A percentile compares a stretch with the other conserved stretches of the same genome.
phyloP scores from a whole-genome alignment of 2,113 vertebrate genomes.

The Heloderma charlesbogerti region DNA sequence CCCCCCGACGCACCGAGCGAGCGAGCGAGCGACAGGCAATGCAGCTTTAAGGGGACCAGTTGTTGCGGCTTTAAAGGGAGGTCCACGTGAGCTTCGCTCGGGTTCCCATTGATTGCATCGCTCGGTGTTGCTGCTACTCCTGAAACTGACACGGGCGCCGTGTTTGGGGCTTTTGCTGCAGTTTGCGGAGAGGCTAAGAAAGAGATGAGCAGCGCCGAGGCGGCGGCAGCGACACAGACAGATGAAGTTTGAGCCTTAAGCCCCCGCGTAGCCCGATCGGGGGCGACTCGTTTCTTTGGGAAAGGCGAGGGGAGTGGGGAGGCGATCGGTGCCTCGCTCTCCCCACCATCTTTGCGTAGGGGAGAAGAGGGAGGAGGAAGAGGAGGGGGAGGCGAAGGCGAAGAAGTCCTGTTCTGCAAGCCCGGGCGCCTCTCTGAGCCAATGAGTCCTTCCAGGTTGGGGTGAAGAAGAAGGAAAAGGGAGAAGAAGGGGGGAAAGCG shows the following conservation, averaged over 20 bases:
- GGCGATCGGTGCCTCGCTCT: background rate
- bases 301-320: background rate
- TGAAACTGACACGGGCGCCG: slow-evolving; percentile 45
- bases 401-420: background rate
- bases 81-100: slow-evolving; percentile 78
- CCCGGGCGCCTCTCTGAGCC: background rate
- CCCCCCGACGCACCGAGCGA: too few species aligned
- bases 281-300: slow-evolving; percentile 70
- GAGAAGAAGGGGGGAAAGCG: slow-evolving; percentile 42
- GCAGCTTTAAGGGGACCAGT: slow-evolving; percentile 71
- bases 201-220: slow-evolving; percentile 59
- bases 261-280: slow-evolving; percentile 85
- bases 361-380: background rate
- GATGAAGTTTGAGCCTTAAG: slow-evolving; percentile 93
- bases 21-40: slow-evolving; percentile 49
- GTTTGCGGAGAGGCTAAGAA: slow-evolving; percentile 64
- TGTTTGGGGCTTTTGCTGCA: slow-evolving; percentile 70
- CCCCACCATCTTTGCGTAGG: slow-evolving; percentile 82
- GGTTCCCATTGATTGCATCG: slow-evolving; percentile 74
- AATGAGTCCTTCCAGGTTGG: slow-evolving; percentile 71
- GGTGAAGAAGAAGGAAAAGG: slow-evolving; percentile 67
- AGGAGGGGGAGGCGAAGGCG: background rate
- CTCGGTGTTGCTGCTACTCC: slow-evolving; percentile 45
- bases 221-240: slow-evolving; percentile 76
- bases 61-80: slow-evolving; percentile 62